These are phyloP conservation scores for Enteromius radiatus DNA, from an alignment of 2,797 vertebrate genomes.

Conservation along the genomic window DNA sequence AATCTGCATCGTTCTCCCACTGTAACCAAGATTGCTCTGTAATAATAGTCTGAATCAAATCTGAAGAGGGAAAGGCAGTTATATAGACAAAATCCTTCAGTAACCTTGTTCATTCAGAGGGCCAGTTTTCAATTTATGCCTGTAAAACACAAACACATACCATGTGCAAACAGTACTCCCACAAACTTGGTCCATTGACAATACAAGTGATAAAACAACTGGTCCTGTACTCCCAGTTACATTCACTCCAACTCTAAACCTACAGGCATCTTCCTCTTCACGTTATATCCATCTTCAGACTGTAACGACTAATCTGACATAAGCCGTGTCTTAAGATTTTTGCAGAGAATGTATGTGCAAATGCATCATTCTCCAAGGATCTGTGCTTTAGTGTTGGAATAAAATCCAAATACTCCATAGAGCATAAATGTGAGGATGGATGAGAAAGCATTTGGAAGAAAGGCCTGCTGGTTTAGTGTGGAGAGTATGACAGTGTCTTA, in stretches of 20 bases:
- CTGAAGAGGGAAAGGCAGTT: conserved; percentile 12
- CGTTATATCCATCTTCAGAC: not conserved
- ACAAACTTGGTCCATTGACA: conserved; percentile 29
- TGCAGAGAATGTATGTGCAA: conserved; percentile 51
- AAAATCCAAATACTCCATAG: conserved; percentile 42
- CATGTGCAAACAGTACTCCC: conserved; percentile 1
- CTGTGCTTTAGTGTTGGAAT: conserved; percentile 66
- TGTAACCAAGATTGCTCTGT: conserved; percentile 1
- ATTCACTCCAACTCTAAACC: not conserved
- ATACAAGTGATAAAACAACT: conserved; percentile 7
- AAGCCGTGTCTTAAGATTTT: not conserved
- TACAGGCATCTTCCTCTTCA: not conserved
- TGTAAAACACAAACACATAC: conserved; percentile 22
- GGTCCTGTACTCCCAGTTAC: not conserved
- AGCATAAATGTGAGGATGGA: not conserved
- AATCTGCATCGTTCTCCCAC: conserved; percentile 35
- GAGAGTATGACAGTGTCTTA: not conserved
- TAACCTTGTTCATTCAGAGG: conserved; percentile 14
- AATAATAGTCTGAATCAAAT: conserved; percentile 20
- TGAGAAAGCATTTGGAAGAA: not conserved
- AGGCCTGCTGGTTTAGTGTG: not conserved
- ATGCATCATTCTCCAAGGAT: conserved; percentile 69
- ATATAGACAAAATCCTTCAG: conserved; percentile 5
- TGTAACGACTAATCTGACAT: not conserved
- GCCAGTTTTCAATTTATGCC: conserved; percentile 11